Evolutionary conservation across 2,888 invertebrate genomes (phyloP).

Genomic region (Cataglyphis cursor): DNA sequence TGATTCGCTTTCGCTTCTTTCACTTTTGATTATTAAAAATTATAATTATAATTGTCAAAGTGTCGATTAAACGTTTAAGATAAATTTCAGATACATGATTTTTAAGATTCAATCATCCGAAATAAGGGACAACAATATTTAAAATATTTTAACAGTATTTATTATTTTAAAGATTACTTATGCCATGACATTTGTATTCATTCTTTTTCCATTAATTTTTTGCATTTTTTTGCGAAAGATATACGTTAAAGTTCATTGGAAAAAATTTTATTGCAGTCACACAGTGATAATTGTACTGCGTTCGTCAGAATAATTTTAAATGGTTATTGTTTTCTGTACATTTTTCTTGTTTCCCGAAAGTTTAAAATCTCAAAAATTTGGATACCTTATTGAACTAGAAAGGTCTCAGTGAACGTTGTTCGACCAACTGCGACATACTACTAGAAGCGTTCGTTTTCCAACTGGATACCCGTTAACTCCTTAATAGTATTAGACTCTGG

Average conservation of each 20-base stretch:
- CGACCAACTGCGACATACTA: slow-evolving; percentile 69
- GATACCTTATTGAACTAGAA: slow-evolving; percentile 52
- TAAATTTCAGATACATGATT: not conserved
- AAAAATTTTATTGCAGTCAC: not conserved
- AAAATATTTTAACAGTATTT: not conserved
- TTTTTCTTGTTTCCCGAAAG: slow-evolving; percentile 29
- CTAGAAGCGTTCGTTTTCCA: slow-evolving; percentile 77
- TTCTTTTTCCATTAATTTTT: not conserved
- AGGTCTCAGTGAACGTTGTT: slow-evolving; percentile 63
- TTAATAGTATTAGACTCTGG: slow-evolving; percentile 82
- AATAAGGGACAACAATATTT: not conserved
- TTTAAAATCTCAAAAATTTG: slow-evolving; percentile 47
- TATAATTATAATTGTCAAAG: not conserved
- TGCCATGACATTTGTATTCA: not conserved
- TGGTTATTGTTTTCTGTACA: slow-evolving; percentile 76
- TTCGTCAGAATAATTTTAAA: slow-evolving; percentile 56
- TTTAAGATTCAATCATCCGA: not conserved
- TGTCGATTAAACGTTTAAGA: not conserved
- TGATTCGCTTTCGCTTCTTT: not conserved
- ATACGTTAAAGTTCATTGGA: not conserved
- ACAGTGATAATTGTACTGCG: not conserved
- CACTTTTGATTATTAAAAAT: not conserved
- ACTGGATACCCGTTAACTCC: slow-evolving; percentile 84
- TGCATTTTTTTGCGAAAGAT: slow-evolving; percentile 19
- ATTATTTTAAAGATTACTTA: slow-evolving; percentile 11